A percentile compares a stretch with the other conserved stretches of the same genome.
phyloP scores from a whole-genome alignment of 30 jellyfish, hydroid and myxozoan species.

The Aurelia coerulea region DNA sequence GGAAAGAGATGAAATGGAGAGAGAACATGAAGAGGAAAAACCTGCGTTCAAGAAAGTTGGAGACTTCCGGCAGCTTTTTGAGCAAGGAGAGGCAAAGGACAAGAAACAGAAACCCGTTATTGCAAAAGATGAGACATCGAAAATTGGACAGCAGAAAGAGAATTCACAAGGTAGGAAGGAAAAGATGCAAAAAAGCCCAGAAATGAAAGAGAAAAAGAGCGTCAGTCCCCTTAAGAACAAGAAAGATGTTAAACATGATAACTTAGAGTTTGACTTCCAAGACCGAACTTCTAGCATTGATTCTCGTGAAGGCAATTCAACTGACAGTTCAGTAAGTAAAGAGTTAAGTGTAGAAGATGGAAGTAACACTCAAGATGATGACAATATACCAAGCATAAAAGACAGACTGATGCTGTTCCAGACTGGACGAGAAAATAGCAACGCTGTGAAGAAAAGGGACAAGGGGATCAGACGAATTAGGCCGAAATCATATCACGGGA shows the following conservation, averaged over 20 bases:
- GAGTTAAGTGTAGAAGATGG: neutral
- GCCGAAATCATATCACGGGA: slow-evolving; percentile 65
- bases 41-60: slow-evolving; percentile 44
- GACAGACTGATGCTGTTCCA: slow-evolving; percentile 53
- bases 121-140: neutral
- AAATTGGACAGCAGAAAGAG: too few species aligned
- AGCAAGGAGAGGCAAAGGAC: neutral
- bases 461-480: slow-evolving; percentile 13
- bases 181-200: neutral
- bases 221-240: neutral
- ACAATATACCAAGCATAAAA: slow-evolving; percentile 54
- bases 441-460: slow-evolving; percentile 11
- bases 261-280: neutral
- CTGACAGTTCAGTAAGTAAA: neutral
- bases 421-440: neutral
- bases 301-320: neutral
- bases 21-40: neutral
- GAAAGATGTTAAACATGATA: neutral
- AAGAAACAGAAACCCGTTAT: neutral
- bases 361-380: slow-evolving; percentile 9
- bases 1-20: neutral
- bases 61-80: slow-evolving; percentile 40
- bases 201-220: neutral
- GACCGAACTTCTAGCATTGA: neutral
- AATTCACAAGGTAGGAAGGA: neutral